Evolutionary conservation across 2,797 vertebrate genomes (phyloP), one percentile per base, ranked within the genome.

Genomic region (Notolabrus celidotus): DNA sequence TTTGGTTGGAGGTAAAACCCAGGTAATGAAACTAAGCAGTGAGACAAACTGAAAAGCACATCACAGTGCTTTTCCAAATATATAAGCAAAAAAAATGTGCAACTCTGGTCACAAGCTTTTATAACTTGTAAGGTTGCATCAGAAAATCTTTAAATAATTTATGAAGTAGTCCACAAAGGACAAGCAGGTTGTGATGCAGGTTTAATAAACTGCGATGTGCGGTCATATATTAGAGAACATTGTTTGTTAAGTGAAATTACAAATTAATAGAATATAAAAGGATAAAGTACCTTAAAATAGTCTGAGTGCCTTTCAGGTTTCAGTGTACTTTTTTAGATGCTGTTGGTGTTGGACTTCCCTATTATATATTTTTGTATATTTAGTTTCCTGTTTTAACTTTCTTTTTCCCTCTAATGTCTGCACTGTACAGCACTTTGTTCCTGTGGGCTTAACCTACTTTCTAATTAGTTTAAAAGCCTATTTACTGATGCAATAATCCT

Each of bases 101-200:
- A 17, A 10, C 11, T 9, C 29, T 33, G 23, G 10, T 57, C 39
- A 63, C 20, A 69, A 22, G 50, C 50, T 52, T 54, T 55, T 23
- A 20, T 15, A 46, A 43, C 23, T 61, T 66, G 10, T 20, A 2
- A 20, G 16, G n/a, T 25, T 33, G 42, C 49, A 65, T 56, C 20
- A 62, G 43, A 45, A 58, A 54, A 12, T 1, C 29, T 17, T 50
- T 64, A 12, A 77, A 67, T 62, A 38, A 72, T 72, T 11, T 25
- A 63, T 53, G 33, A 52, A 16, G 14, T 7, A 7, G 27, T 34
- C 51, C 38, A 15, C 27, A 50, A 27, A 53, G 15, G 36, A 29
- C 51, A 20, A 23, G 19, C 23, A 19, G 10, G 25, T 52, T 53
- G 17, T 10, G 12, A 52, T 49, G 27, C 36, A 57, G 20, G 17